Evolutionary conservation across 2,113 vertebrate species (phyloP).

Genomic region (Scopus umbretta): DNA sequence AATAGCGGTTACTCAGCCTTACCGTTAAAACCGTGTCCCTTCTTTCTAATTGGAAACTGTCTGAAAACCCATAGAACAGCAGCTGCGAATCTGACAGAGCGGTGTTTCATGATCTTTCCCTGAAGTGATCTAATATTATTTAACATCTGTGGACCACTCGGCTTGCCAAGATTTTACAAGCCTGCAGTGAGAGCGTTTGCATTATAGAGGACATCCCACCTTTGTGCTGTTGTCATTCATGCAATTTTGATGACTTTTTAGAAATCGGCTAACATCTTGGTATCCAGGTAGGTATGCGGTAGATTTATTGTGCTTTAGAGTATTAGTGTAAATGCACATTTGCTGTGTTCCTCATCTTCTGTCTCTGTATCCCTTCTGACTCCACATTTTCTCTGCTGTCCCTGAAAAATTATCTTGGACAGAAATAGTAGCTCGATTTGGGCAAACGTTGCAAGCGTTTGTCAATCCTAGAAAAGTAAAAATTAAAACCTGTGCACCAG

Average conservation of each 20-base stretch:
- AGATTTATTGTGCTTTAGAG: background rate
- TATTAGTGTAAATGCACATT: background rate
- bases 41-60: background rate
- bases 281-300: background rate
- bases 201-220: background rate
- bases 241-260: background rate
- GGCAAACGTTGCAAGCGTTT: background rate
- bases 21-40: background rate
- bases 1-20: background rate
- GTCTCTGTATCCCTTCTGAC: background rate
- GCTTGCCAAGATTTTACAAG: conserved; percentile 36
- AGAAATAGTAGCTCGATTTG: background rate
- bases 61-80: background rate
- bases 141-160: conserved; percentile 30
- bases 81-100: conserved; percentile 40
- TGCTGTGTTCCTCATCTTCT: background rate
- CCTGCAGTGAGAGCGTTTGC: background rate
- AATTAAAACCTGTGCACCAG: background rate
- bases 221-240: background rate
- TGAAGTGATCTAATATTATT: conserved; percentile 34
- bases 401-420: background rate
- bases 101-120: conserved; percentile 38
- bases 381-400: background rate
- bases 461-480: background rate
- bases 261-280: background rate